A percentile compares a stretch with the other conserved stretches of the same genome.
phyloP scores from a whole-genome alignment of 64 coral and sea anemone species.

The Pocillopora verrucosa region DNA sequence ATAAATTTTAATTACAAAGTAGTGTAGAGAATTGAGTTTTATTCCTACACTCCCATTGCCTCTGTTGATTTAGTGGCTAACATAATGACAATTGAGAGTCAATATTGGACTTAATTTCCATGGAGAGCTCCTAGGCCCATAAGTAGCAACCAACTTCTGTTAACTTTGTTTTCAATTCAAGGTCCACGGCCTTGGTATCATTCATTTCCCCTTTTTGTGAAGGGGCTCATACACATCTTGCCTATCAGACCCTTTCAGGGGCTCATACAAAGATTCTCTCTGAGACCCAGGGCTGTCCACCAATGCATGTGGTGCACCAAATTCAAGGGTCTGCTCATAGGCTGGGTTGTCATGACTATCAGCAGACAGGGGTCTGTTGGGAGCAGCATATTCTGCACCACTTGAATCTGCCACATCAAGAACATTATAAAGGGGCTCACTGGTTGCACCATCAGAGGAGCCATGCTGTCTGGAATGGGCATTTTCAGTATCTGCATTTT shows the following conservation, averaged over 20 bases:
- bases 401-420: background rate
- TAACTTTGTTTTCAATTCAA: too few species aligned
- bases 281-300: background rate
- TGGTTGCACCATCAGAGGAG: background rate
- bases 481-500: background rate
- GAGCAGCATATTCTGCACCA: background rate
- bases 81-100: too few species aligned
- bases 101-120: too few species aligned
- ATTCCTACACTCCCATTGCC: too few species aligned
- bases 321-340: slow-evolving; percentile 20
- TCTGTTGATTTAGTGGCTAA: too few species aligned
- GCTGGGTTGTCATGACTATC: background rate
- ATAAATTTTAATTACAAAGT: too few species aligned
- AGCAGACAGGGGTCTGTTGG: background rate
- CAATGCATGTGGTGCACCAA: background rate
- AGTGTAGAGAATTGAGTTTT: too few species aligned
- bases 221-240: background rate
- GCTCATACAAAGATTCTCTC: slow-evolving; percentile 14
- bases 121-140: too few species aligned
- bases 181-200: background rate
- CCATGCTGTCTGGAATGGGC: background rate
- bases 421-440: slow-evolving; percentile 23
- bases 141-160: too few species aligned
- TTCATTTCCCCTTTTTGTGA: background rate
- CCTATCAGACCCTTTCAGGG: background rate